phyloP scores from a whole-genome alignment of 2,113 vertebrate species.

The Nicator chloris region DNA sequence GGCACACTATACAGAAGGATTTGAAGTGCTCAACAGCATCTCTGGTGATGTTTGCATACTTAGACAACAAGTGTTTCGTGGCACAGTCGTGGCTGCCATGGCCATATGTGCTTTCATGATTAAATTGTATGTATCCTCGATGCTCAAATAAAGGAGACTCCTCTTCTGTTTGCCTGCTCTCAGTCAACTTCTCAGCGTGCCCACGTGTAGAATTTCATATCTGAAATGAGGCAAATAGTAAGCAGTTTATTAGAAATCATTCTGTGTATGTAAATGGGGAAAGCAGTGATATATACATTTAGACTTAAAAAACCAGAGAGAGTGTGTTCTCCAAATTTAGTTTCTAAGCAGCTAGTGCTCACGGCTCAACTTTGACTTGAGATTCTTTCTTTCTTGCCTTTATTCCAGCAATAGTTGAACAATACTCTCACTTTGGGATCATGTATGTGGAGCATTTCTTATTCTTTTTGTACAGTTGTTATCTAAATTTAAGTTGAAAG shows the following conservation, averaged over 20 bases:
- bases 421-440: not conserved
- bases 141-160: not conserved
- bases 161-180: not conserved
- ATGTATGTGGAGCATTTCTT: not conserved
- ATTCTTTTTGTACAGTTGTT: not conserved
- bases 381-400: not conserved
- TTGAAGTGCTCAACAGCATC: not conserved
- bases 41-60: not conserved
- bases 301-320: not conserved
- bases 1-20: not conserved
- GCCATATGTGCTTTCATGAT: not conserved
- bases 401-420: not conserved
- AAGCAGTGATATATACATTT: not conserved
- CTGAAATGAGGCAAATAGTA: not conserved
- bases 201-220: not conserved
- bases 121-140: rapidly evolving
- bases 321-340: not conserved
- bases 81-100: rapidly evolving
- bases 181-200: not conserved
- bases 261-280: not conserved
- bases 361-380: not conserved
- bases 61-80: not conserved
- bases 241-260: not conserved
- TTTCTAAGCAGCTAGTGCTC: not conserved
- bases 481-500: not conserved